phyloP scores from a whole-genome alignment of 2,113 vertebrate species.

The Phrynocephalus versicolor region DNA sequence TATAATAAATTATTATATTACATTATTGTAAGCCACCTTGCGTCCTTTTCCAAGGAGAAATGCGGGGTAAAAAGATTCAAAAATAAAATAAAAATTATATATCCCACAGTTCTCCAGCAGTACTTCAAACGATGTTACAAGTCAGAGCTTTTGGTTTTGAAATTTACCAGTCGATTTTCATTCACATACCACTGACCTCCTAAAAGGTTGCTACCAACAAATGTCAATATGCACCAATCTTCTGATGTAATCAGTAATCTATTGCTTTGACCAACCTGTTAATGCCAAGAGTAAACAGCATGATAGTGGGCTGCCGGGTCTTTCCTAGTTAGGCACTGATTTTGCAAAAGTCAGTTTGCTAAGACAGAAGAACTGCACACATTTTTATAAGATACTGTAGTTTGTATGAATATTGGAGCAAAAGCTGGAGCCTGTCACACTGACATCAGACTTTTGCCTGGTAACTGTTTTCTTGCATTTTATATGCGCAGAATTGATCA shows the following conservation, averaged over 20 bases:
- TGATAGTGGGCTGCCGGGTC: background rate
- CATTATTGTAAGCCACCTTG: too few species aligned
- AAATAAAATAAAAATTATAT: too few species aligned
- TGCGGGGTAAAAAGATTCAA: too few species aligned
- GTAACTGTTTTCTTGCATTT: background rate
- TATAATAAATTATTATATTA: too few species aligned
- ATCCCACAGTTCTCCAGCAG: background rate
- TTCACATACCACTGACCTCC: conserved; percentile 1
- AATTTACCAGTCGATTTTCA: background rate
- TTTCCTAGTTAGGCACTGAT: background rate
- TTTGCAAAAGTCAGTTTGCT: background rate
- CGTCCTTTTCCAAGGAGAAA: too few species aligned
- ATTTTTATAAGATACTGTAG: too few species aligned
- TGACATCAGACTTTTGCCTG: background rate
- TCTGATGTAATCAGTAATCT: background rate
- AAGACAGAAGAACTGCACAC: background rate
- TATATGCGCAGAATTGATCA: conserved; percentile 2
- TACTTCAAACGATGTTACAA: background rate
- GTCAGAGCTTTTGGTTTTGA: background rate
- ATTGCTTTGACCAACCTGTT: background rate
- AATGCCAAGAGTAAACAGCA: background rate
- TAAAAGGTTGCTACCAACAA: background rate
- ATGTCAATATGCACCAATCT: background rate
- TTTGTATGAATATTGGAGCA: background rate
- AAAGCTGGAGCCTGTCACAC: conserved; percentile 8